Base-by-base conservation (phyloP, 2,888 invertebrate genomes). In the Pherbina coryleti region DNA sequence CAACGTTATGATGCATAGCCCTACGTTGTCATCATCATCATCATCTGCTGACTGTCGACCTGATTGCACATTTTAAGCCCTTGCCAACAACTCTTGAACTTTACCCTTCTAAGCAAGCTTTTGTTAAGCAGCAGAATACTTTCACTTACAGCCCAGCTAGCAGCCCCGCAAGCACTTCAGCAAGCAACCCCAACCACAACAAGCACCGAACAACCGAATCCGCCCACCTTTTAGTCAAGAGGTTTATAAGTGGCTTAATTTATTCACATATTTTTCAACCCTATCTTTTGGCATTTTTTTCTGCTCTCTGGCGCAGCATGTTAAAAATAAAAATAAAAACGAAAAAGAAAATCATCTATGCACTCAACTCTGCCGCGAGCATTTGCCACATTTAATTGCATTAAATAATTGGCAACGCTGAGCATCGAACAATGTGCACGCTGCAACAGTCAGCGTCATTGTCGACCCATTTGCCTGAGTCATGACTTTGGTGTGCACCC, bases 71-170 rank as follows among this genome's bases (percentile, higher is more conserved):
- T 71, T 53, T 22, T 55, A 51, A 62, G 62, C 64, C 73, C 51
- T 64, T 64, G 64, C 62, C 64, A 49, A 74, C 62, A 74, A 74
- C 73, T 74, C 73, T 62, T 74, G 73, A 74, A 74, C 73, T 64
- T 49, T 74, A 51, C 49, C 73, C 73, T 64, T 9, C 8, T 74
- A 64, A 74, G 62, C 49, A 28, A 71, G 62, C 73, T 64, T 49
- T 51, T 17, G 60, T 51, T 60, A 57, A 72, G 25, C 60, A 44
- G 37, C 60, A 44, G 25, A 34, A 2, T 37, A 72, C 72, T 72
- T 72, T 72, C 72, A 57, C 72, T 72, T 22, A 37, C 72, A 60
- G 25, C 71, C 71, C 4, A 71, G 11, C 3, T 14, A 17, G 67
- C 31, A 8, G 17, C 31, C 9, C 2, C 25, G 51, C 69, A n/a